Percentiles rank a stretch among this genome's conserved stretches.
Evolutionary conservation across 2,113 vertebrate species (phyloP).

Genomic region (Oreotrochilus melanogaster): DNA sequence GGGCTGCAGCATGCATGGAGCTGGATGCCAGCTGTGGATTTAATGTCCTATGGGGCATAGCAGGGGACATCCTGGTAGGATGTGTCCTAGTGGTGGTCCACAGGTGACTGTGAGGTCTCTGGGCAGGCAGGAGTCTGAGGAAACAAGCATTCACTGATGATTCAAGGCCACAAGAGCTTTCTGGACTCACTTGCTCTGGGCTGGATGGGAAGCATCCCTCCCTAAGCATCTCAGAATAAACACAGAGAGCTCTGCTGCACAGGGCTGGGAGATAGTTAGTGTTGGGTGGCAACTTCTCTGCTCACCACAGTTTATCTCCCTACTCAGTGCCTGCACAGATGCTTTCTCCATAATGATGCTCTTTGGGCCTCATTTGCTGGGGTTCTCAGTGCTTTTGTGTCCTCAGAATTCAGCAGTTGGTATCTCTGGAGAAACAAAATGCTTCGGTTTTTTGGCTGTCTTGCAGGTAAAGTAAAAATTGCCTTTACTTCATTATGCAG

Average conservation of each 20-base stretch:
- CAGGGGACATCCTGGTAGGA: neutral
- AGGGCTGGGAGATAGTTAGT: neutral
- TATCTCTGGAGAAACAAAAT: neutral
- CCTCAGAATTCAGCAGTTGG: neutral
- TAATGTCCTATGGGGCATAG: neutral
- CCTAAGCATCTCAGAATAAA: neutral
- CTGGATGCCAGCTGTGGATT: neutral
- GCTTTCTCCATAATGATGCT: neutral
- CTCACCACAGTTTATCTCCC: neutral
- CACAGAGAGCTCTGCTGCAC: fast-evolving
- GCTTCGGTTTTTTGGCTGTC: neutral
- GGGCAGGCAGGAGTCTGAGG: neutral
- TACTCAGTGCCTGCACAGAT: neutral
- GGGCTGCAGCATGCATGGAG: neutral
- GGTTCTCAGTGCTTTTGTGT: neutral
- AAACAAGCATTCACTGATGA: fast-evolving
- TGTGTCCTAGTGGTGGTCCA: neutral
- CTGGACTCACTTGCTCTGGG: neutral
- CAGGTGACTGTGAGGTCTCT: neutral
- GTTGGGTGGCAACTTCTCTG: neutral
- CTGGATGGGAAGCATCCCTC: neutral
- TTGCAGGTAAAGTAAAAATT: neutral
- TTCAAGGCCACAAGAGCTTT: fast-evolving
- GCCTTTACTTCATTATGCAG: neutral
- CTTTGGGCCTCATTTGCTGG: constrained; percentile 30